phyloP scores from a whole-genome alignment of 2,113 vertebrate species.

The Hipposideros armiger region DNA sequence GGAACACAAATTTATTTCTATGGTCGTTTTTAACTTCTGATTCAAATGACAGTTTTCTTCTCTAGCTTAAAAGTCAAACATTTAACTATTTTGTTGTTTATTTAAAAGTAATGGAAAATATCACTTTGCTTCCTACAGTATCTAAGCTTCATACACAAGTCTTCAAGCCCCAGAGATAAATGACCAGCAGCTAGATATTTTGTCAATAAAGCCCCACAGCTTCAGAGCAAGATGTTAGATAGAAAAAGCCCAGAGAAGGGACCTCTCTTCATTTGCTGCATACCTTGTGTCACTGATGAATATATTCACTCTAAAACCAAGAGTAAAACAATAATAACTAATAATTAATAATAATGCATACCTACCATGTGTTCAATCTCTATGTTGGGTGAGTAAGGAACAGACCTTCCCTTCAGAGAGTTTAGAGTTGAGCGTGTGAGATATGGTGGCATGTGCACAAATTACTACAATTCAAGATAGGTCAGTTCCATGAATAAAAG shows the following conservation, averaged over 20 bases:
- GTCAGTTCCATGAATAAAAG: not conserved
- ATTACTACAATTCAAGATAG: not conserved
- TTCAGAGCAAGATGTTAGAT: not conserved
- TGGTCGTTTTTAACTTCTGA: not conserved
- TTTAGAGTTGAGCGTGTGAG: not conserved
- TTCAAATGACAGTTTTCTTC: not conserved
- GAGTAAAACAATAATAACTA: not conserved
- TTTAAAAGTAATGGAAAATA: constrained; percentile 37
- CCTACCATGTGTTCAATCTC: not conserved
- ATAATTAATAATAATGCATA: not conserved
- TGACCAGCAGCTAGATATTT: not conserved
- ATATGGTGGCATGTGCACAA: not conserved
- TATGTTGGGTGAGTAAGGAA: not conserved
- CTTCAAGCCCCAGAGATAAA: not conserved
- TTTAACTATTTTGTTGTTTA: not conserved
- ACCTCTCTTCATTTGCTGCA: not conserved
- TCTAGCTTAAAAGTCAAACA: not conserved
- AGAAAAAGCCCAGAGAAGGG: not conserved
- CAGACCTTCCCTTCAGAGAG: not conserved
- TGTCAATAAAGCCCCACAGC: not conserved
- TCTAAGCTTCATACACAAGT: not conserved
- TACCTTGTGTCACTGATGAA: not conserved
- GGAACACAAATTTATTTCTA: not conserved
- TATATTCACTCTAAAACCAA: not conserved
- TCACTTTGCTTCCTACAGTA: not conserved